Base-by-base conservation (phyloP, 2,113 vertebrate species). In the Micromys minutus region DNA sequence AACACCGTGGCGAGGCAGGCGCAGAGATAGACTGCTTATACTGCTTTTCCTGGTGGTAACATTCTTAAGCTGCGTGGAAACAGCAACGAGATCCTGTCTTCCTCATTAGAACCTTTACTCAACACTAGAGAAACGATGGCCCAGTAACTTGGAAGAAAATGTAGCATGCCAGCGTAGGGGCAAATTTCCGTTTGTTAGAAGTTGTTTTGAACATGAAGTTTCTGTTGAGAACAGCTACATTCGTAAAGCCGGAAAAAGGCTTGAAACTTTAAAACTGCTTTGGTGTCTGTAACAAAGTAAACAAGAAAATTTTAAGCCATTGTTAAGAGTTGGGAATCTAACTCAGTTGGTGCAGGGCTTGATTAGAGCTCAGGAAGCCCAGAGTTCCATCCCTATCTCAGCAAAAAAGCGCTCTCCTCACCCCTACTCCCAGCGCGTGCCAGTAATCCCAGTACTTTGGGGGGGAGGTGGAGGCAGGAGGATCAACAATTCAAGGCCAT, bases 191-290 rank as follows among this genome's bases (percentile, higher is more conserved):
- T 76, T 74, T 52, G 47, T 19, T 69, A n/a, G 26, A 26, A 83
- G 74, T 84, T 39, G n/a, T 90, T 57, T 67, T 89, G 55, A 97
- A 87, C 8, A 76, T 55, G 72, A 79, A 84, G 19, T 39, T 50
- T 95, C 79, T 65, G 21, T 10, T 8, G 45, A 93, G 11, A 52
- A 50, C 52, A 89, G 50, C 47, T 63, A 84, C 39, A 45, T 21
- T 69, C 63, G 75, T 19, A 86, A 67, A 84, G n/a, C 36, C 52
- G n/a, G 21, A 57, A 65, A 77, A 36, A 21, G 11, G 52, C 63
- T 74, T 57, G 50, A 87, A 93, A 89, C n/a, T 95, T 94, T 87
- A 91, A 94, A 89, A 88, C 45, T 87, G 72, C 57, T 61, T n/a
- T 24, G 26, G 26, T 87, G 71, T 47, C 83, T 29, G 42, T 59